Conservation (phyloP, 1,140 invertebrate genomes). For the Halyomorpha halys region DNA sequence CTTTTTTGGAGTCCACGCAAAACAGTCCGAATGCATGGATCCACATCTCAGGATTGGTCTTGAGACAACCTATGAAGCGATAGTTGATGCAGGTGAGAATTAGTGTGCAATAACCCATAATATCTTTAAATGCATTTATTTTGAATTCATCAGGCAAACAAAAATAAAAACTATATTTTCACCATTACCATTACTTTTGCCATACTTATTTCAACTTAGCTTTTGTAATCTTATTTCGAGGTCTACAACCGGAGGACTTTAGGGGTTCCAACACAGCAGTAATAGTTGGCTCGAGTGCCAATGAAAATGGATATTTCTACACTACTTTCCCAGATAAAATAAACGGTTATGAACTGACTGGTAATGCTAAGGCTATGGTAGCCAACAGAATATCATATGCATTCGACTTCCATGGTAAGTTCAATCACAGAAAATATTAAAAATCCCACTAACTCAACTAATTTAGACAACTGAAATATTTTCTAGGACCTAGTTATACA, state of each 20-base stretch:
- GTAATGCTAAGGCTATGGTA: conserved; percentile 90
- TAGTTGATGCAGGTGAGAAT: conserved; percentile 73
- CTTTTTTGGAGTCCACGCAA: conserved; percentile 87
- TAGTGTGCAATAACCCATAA: background rate
- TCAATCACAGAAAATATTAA: background rate
- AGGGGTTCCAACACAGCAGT: conserved; percentile 79
- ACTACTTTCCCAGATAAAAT: conserved; percentile 59
- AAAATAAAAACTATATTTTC: background rate
- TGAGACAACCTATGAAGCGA: conserved; percentile 88
- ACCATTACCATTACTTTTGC: background rate
- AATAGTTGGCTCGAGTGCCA: conserved; percentile 76
- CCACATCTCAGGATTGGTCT: conserved; percentile 84
- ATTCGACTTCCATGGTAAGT: conserved; percentile 64
- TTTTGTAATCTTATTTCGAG: conserved; percentile 34
- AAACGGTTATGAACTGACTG: conserved; percentile 86
- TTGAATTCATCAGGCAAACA: no score
- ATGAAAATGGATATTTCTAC: conserved; percentile 78
- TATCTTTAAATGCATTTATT: no score
- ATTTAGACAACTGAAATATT: background rate
- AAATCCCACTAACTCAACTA: background rate
- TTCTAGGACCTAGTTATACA: conserved; percentile 74
- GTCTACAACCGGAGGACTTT: conserved; percentile 66
- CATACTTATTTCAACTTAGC: no score
- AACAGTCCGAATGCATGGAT: conserved; percentile 92
- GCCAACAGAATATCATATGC: conserved; percentile 90